Evolutionary conservation across 2,888 invertebrate species (phyloP).

Genomic region (Lithophane ornitopus): DNA sequence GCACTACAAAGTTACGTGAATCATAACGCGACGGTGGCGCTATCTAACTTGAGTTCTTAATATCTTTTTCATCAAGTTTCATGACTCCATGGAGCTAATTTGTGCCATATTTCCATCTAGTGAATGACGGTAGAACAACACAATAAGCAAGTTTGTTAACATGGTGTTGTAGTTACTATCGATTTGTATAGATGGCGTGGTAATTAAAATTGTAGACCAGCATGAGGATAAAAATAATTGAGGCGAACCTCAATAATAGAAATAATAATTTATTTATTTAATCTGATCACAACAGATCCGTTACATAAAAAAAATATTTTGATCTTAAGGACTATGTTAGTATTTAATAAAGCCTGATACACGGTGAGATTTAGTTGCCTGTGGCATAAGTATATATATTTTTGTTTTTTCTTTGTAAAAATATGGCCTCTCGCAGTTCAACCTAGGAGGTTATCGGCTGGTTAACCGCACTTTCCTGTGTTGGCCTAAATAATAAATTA

Average conservation of each 20-base stretch:
- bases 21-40: neutral
- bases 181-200: constrained; percentile 47
- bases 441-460: too few species aligned
- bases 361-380: neutral
- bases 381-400: too few species aligned
- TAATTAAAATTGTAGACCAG: neutral
- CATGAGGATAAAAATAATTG: neutral
- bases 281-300: neutral
- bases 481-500: too few species aligned
- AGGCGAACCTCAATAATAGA: neutral
- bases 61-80: neutral
- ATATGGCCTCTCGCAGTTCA: too few species aligned
- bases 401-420: too few species aligned
- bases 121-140: constrained; percentile 3
- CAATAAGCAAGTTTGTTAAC: neutral
- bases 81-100: constrained; percentile 13
- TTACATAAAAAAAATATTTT: neutral
- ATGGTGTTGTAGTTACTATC: constrained; percentile 1
- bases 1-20: constrained; percentile 1
- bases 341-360: neutral
- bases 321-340: neutral
- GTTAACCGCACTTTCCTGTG: too few species aligned
- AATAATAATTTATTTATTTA: neutral
- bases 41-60: neutral
- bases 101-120: constrained; percentile 25